phyloP scores from a whole-genome alignment of 2,113 vertebrate genomes.

The Pygathrix nemaeus region DNA sequence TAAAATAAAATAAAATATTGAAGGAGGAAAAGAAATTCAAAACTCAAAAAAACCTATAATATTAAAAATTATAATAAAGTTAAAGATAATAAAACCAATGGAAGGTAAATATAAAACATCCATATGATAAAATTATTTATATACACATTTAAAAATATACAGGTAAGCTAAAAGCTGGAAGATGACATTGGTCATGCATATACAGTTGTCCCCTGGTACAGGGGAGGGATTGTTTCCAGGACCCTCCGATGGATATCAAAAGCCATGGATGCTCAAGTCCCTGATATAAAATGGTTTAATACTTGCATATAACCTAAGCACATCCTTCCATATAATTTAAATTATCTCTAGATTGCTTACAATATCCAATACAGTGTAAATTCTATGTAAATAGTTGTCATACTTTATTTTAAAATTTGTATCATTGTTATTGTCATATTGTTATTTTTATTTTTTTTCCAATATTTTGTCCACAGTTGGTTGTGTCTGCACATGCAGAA shows the following conservation, averaged over 20 bases:
- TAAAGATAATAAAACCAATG: background rate
- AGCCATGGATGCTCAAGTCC: background rate
- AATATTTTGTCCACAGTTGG: background rate
- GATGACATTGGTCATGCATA: background rate
- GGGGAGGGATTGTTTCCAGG: background rate
- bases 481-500: background rate
- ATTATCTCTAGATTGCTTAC: background rate
- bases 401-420: background rate
- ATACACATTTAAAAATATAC: conserved; percentile 17
- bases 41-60: background rate
- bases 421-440: background rate
- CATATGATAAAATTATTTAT: background rate
- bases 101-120: background rate
- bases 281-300: background rate
- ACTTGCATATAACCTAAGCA: background rate
- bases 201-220: background rate
- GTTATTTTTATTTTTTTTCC: background rate
- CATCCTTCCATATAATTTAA: background rate
- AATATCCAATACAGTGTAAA: background rate
- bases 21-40: background rate
- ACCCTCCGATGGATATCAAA: background rate
- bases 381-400: background rate
- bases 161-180: background rate
- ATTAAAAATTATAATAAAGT: background rate
- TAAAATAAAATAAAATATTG: too few relatives aligned